Evolutionary conservation across 2,113 vertebrate species (phyloP).

Genomic region (Marmota monax): DNA sequence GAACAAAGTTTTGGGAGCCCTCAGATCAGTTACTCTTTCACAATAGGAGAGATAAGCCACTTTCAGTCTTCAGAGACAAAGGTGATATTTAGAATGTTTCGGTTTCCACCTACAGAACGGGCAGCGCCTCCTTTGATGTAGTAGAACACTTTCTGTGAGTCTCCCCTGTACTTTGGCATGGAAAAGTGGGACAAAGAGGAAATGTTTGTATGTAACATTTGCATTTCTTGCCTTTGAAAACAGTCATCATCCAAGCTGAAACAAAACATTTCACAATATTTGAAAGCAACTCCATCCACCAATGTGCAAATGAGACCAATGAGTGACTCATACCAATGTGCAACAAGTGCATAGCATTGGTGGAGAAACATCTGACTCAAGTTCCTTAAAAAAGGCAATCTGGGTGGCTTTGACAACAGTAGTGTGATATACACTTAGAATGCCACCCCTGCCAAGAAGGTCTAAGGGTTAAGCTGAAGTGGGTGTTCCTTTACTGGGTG

Average conservation of each 20-base stretch:
- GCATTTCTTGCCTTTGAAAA: background rate
- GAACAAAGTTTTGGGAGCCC: background rate
- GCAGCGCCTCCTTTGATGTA: background rate
- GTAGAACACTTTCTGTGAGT: background rate
- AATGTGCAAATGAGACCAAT: background rate
- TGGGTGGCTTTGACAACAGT: background rate
- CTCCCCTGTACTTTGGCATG: background rate
- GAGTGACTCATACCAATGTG: background rate
- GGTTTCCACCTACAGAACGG: background rate
- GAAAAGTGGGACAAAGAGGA: background rate
- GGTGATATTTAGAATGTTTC: background rate
- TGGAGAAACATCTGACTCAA: no score
- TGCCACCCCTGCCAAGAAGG: no score
- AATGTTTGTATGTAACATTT: background rate
- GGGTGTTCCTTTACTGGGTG: no score
- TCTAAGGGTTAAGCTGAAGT: no score
- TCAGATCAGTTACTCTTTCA: background rate
- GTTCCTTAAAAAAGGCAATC: background rate
- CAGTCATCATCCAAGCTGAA: no score
- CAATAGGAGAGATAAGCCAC: accelerated
- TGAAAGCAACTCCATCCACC: background rate
- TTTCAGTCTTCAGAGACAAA: background rate
- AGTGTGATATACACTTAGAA: background rate
- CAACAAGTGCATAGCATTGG: no score
- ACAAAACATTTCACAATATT: background rate